These are phyloP conservation scores for Myathropa florea DNA, from an alignment of 2,888 invertebrate species.

Conservation along the genomic window DNA sequence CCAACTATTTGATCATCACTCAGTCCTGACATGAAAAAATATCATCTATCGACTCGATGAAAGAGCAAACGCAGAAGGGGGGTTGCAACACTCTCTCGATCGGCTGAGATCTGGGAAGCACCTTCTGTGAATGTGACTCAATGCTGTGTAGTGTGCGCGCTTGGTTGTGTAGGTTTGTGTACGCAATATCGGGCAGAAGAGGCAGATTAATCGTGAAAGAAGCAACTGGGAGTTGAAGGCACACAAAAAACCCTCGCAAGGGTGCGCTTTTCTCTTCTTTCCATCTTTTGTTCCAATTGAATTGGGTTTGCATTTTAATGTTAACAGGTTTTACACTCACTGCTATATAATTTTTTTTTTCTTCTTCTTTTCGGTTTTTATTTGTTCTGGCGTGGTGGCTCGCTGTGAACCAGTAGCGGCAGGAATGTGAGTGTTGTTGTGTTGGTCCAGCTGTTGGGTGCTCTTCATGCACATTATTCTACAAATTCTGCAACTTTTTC, in stretches of 20 bases:
- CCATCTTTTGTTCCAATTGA: constrained; percentile 64
- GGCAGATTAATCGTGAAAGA: constrained; percentile 31
- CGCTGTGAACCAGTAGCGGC: constrained; percentile 50
- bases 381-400: constrained; percentile 43
- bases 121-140: constrained; percentile 37
- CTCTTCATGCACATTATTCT: constrained; percentile 73
- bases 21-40: constrained; percentile 30
- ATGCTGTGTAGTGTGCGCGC: no score
- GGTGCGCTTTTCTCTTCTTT: constrained; percentile 48
- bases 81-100: neutral
- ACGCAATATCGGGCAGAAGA: constrained; percentile 19
- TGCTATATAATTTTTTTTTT: constrained; percentile 2
- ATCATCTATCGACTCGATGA: constrained; percentile 75
- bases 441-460: constrained; percentile 61
- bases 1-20: constrained; percentile 46
- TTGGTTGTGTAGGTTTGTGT: constrained; percentile 3
- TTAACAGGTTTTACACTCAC: constrained; percentile 78
- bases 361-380: neutral
- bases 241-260: constrained; percentile 34
- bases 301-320: constrained; percentile 75
- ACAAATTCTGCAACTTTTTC: constrained; percentile 31
- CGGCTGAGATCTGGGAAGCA: constrained; percentile 42
- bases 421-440: constrained; percentile 57
- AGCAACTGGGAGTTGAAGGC: constrained; percentile 26
- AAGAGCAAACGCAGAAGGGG: constrained; percentile 70